Conservation (phyloP, 1,140 invertebrate species). For the Mylabris phalerata region DNA sequence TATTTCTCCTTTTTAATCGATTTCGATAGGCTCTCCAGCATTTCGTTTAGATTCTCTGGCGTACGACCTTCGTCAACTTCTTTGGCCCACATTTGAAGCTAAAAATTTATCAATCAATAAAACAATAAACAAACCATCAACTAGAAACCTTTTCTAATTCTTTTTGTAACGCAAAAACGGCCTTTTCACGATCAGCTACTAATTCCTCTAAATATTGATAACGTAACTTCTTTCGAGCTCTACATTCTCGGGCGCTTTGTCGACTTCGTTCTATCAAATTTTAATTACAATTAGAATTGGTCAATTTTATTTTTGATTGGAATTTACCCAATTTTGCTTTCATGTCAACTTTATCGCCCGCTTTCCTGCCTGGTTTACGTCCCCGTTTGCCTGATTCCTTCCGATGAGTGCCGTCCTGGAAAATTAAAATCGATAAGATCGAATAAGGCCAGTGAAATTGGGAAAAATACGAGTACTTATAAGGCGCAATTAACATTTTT, state of each 20-base stretch:
- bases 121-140: not conserved
- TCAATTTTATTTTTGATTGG: not conserved
- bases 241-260: slow-evolving; percentile 94
- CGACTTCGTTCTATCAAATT: slow-evolving; percentile 76
- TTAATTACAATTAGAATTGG: not conserved
- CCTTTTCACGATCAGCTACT: slow-evolving; percentile 86
- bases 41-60: slow-evolving; percentile 48
- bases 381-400: slow-evolving; percentile 80
- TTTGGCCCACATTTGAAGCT: slow-evolving; percentile 74
- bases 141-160: slow-evolving; percentile 80
- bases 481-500: too few species aligned
- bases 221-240: slow-evolving; percentile 91
- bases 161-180: slow-evolving; percentile 80
- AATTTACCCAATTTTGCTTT: slow-evolving; percentile 81
- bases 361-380: slow-evolving; percentile 80
- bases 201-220: slow-evolving; percentile 97
- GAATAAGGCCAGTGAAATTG: too few species aligned
- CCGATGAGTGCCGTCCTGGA: slow-evolving; percentile 53
- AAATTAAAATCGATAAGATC: slow-evolving; percentile 8
- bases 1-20: too few species aligned
- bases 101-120: slow-evolving; percentile 39
- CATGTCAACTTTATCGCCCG: slow-evolving; percentile 85
- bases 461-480: too few species aligned
- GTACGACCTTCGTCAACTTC: slow-evolving; percentile 71
- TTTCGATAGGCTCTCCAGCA: too few species aligned